These are phyloP conservation scores for Nesidiocoris tenuis DNA, from an alignment of 2,888 invertebrate species.

Conservation along the genomic window DNA sequence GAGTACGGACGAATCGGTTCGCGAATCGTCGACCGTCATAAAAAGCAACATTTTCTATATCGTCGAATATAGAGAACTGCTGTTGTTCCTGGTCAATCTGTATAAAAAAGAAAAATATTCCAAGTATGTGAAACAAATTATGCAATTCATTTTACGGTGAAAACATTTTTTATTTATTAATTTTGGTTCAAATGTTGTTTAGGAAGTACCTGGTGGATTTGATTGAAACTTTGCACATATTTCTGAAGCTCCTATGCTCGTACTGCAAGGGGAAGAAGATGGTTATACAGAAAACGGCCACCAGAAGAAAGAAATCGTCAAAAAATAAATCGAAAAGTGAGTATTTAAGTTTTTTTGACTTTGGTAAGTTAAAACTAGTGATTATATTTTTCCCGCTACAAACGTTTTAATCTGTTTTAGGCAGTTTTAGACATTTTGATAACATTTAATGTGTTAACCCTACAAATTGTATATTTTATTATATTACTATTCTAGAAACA, in stretches of 20 bases:
- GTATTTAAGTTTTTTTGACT: conserved; percentile 1
- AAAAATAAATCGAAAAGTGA: conserved; percentile 21
- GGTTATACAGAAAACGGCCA: conserved; percentile 66
- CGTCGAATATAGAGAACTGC: conserved; percentile 87
- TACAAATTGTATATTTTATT: no score
- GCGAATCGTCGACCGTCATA: conserved; percentile 79
- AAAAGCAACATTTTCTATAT: conserved; percentile 92
- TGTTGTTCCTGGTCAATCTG: conserved; percentile 56
- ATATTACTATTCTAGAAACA: no score
- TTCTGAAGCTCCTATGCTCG: conserved; percentile 82
- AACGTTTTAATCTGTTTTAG: no score
- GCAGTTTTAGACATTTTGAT: no score
- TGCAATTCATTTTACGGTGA: neutral
- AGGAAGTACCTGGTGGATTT: conserved; percentile 83
- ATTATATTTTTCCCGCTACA: no score
- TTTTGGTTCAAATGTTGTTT: no score
- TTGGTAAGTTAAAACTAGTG: no score
- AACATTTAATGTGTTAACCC: no score
- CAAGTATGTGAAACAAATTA: conserved; percentile 25
- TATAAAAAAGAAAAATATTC: conserved; percentile 87
- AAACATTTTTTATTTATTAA: no score
- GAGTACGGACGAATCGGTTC: conserved; percentile 67
- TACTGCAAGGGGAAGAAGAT: conserved; percentile 61
- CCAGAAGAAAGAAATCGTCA: conserved; percentile 54
- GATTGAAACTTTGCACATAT: conserved; percentile 85